Evolutionary conservation across 2,797 vertebrate genomes (phyloP).

Genomic region (Rhinatrema bivittatum): DNA sequence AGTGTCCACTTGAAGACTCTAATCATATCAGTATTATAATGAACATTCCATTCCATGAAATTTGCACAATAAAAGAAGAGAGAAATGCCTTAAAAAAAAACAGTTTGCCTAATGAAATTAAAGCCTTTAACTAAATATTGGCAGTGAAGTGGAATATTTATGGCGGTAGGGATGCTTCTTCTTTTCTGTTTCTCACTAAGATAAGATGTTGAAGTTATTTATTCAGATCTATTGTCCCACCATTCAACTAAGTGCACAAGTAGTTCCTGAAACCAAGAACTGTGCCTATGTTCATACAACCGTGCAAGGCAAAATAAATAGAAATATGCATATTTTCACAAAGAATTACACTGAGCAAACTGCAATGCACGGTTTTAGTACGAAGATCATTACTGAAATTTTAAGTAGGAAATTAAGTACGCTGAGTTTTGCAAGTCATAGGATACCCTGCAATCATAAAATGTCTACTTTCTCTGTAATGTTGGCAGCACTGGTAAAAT

Average conservation of each 20-base stretch:
- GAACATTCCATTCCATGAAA: slow-evolving; percentile 66
- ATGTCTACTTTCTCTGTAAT: too few species aligned
- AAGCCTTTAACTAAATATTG: slow-evolving; percentile 68
- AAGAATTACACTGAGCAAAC: too few species aligned
- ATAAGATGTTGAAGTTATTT: slow-evolving; percentile 46
- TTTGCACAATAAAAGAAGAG: slow-evolving; percentile 65
- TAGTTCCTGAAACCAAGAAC: slow-evolving; percentile 33
- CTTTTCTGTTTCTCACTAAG: slow-evolving; percentile 37
- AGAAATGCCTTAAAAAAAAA: slow-evolving; percentile 61
- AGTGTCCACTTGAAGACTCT: slow-evolving; percentile 45
- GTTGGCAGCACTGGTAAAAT: too few species aligned
- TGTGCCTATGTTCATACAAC: too few species aligned
- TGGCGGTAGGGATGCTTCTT: slow-evolving; percentile 47
- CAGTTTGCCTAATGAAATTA: slow-evolving; percentile 68
- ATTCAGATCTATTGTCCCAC: slow-evolving; percentile 39
- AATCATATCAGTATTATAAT: slow-evolving; percentile 60
- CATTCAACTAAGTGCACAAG: slow-evolving; percentile 45
- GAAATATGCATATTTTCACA: too few species aligned
- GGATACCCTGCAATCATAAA: too few species aligned
- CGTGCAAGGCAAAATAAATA: too few species aligned
- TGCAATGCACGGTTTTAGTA: too few species aligned
- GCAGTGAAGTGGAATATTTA: slow-evolving; percentile 60
- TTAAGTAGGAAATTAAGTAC: too few species aligned
- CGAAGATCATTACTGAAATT: too few species aligned
- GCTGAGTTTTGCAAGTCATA: too few species aligned